Percentiles rank a stretch among this genome's conserved stretches.
Evolutionary conservation across 2,888 invertebrate genomes (phyloP).

Genomic region (Conomelus anceps): DNA sequence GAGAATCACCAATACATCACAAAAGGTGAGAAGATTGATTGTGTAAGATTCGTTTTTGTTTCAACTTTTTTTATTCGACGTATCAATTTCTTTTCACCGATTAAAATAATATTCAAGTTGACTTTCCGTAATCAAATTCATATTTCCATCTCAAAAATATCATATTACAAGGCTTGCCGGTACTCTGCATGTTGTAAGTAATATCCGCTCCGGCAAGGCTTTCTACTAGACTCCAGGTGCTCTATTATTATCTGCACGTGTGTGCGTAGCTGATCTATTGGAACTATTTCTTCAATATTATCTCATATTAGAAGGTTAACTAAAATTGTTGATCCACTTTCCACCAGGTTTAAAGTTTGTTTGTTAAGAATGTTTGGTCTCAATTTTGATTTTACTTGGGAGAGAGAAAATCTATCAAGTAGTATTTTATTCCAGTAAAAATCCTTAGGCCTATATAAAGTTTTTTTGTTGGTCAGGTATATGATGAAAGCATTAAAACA

Average conservation of each 20-base stretch:
- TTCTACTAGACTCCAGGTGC: background rate
- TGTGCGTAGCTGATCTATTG: background rate
- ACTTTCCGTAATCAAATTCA: background rate
- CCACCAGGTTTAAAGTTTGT: no score
- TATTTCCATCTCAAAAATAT: background rate
- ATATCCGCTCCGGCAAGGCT: background rate
- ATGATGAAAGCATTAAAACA: no score
- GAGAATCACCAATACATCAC: conserved; percentile 55
- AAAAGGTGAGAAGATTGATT: background rate
- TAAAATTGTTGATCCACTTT: no score
- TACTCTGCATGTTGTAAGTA: background rate
- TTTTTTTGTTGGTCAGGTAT: no score
- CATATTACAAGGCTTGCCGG: background rate
- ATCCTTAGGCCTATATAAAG: no score
- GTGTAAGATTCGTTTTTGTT: background rate
- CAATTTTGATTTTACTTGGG: no score
- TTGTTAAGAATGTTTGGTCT: no score
- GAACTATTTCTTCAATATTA: no score
- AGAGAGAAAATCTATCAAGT: no score
- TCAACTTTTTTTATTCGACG: background rate
- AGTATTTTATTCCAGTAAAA: no score
- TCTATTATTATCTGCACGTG: background rate
- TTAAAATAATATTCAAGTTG: background rate
- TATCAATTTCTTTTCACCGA: background rate
- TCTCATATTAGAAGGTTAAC: no score